Evolutionary conservation across 2,113 vertebrate species (phyloP), one percentile per base, ranked within the genome.

Genomic region (Raphicerus campestris): DNA sequence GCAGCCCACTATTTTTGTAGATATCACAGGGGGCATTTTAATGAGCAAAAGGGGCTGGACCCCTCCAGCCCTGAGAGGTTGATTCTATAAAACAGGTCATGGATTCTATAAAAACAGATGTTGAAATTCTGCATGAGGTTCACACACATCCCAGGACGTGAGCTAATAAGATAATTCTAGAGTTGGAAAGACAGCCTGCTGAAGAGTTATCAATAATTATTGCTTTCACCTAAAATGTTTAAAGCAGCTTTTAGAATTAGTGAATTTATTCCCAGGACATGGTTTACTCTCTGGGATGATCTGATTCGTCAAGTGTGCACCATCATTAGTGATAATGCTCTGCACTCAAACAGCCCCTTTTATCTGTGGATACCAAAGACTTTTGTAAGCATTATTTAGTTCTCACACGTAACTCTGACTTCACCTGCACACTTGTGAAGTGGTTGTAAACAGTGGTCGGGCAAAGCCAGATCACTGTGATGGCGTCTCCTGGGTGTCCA

Each of bases 361-460:
- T 53, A 95, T 84, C 55, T 51, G 26, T 78, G 94, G 70, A 77
- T 96, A 75, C 94, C 80, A 53, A 92, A 94, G 35, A 15, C 24
- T 39, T 96, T 89, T 75, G 75, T 39, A 95, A 49, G 80, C 63
- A 63, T 58, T 77, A 35, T 14, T 93, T 61, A 32, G 49, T 82
- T 93, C 24, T 80, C 91, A 61, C 7, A 2, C 13, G 16, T 15
- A 63, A 63, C 81, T 82, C 15, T 53, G 39, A 78, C 63, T 75
- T 86, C 70, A 42, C 51, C 45, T 60, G 32, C 56, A 73, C 51
- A 61, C 39, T 89, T 80, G 51, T 73, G 83, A 78, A 80, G 60
- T 61, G 73, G 55, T 26, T 66, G 60, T 55, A 78, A 96, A 55
- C n/a, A 47, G 0, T 60, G 94, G 85, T 20, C 1, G 8, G 51